These are phyloP conservation scores for Drosophila peninsularis DNA, from an alignment of 2,888 invertebrate species.

Conservation along the genomic window DNA sequence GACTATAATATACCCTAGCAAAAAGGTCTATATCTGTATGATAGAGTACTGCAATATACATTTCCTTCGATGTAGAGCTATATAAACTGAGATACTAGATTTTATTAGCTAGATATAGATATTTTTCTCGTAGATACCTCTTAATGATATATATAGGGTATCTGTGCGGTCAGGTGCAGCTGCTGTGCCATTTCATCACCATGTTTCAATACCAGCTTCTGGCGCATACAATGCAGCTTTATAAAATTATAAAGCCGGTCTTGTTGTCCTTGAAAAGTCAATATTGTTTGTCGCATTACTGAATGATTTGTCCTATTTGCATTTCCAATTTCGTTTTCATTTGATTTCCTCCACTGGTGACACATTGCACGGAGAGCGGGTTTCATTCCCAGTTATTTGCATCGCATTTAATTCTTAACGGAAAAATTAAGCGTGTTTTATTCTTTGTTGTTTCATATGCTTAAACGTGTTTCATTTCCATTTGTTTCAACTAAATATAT, in stretches of 20 bases:
- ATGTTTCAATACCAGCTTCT: not conserved
- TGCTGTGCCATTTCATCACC: not conserved
- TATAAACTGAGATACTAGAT: not conserved
- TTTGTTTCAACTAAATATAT: not conserved
- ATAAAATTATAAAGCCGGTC: not conserved
- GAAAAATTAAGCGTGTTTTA: not conserved
- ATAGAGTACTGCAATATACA: not conserved
- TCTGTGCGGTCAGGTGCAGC: not conserved
- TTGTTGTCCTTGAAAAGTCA: conserved; percentile 5
- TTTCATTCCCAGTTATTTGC: not conserved
- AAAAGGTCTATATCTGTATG: not conserved
- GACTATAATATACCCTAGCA: not conserved
- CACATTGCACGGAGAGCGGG: too few relatives aligned
- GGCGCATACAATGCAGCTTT: conserved; percentile 3
- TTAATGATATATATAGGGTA: not conserved
- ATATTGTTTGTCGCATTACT: conserved; percentile 9
- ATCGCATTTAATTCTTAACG: not conserved
- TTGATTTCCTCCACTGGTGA: not conserved
- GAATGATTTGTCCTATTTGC: not conserved
- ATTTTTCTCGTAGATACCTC: not conserved
- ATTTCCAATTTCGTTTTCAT: not conserved
- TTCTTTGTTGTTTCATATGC: too few relatives aligned
- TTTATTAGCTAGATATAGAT: not conserved
- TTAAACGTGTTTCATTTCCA: not conserved
- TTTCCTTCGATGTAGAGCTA: not conserved